Conservation (phyloP, 2,113 vertebrate species). For the Ictalurus furcatus region DNA sequence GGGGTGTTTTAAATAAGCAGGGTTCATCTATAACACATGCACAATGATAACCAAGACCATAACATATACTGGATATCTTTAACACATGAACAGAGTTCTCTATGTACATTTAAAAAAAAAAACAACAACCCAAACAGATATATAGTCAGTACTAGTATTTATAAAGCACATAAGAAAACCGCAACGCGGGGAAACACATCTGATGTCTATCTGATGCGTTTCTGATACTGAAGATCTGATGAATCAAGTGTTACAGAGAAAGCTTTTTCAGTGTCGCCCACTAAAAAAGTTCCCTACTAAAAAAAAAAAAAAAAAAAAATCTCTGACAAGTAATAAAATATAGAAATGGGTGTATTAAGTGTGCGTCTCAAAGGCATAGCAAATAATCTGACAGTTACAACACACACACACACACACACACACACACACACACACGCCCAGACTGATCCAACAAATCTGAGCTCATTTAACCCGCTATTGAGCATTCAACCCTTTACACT, state of each 20-base stretch:
- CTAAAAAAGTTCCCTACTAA: background rate
- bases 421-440: background rate
- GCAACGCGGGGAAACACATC: background rate
- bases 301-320: background rate
- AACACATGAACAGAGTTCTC: background rate
- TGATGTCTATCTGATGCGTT: background rate
- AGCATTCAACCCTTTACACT: too few relatives aligned
- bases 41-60: background rate
- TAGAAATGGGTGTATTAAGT: background rate
- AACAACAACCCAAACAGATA: too few relatives aligned
- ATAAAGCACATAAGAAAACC: too few relatives aligned
- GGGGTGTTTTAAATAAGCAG: background rate
- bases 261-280: background rate
- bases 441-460: too few relatives aligned
- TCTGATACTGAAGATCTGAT: background rate
- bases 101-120: background rate
- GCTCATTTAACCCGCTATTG: too few relatives aligned
- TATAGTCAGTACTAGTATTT: too few relatives aligned
- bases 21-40: slow-evolving; percentile 6
- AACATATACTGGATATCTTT: background rate
- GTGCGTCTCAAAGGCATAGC: background rate
- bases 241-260: background rate
- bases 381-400: background rate
- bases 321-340: background rate
- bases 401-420: background rate